Evolutionary conservation across 2,888 invertebrate genomes (phyloP), one percentile per base, ranked within the genome.

Genomic region (Chrysolina americana): DNA sequence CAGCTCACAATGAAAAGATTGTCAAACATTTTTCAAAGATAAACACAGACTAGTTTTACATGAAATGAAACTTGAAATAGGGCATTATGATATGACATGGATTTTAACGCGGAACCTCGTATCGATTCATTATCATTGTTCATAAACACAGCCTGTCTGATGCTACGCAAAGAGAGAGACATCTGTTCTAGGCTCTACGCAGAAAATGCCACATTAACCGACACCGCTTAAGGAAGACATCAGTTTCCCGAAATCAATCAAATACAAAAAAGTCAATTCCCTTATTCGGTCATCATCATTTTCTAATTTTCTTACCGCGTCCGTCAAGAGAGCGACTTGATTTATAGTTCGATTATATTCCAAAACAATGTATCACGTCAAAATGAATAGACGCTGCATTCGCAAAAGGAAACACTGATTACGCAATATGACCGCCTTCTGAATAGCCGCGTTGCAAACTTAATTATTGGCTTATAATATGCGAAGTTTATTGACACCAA

Each of bases 361-460:
- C 4, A 15, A 59, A 28, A 59, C 59, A 59, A 59, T 59, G 59
- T 59, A 15, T 28, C 59, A 59, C 28, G 53, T 59, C 59, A 28
- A 59, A 15, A 15, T 10, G 15, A 59, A 59, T 59, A 15, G 59
- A 28, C 23, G 23, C 19, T 59, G 17, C 15, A 59, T 23, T 59
- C 59, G 13, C n/a, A 59, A 59, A 28, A 59, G 59, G 59, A 59
- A 17, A 59, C 59, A 13, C 15, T 59, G 59, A 28, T 59, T 59
- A 59, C 59, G 23, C 59, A 59, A 59, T 59, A 59, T 59, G 59
- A 21, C 59, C 59, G 59, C 59, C 59, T 59, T 28, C 28, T 59
- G 11, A 59, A 28, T 28, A 23, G 59, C 28, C 13, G 28, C 28
- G 23, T 59, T 59, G 23, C 59, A 11, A 13, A 59, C 15, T 59